Conservation (phyloP, 2,797 vertebrate species). For the Rhynchonycteris naso region DNA sequence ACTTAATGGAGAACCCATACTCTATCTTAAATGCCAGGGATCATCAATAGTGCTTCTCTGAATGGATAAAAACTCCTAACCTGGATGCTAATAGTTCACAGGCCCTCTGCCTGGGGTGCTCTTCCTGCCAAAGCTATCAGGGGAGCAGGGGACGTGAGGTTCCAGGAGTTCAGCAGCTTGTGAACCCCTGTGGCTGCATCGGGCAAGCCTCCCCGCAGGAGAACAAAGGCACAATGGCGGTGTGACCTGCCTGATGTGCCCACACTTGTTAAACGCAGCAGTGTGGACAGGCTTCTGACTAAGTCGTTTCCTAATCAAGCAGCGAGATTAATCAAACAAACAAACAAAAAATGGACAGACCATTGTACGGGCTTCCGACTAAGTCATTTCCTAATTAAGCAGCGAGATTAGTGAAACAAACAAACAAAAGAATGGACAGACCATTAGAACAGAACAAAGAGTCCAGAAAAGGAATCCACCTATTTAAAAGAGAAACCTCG, state of each 20-base stretch:
- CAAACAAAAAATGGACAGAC: constrained; percentile 7
- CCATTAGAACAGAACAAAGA: background rate
- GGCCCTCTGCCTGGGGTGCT: background rate
- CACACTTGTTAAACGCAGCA: background rate
- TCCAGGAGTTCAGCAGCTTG: background rate
- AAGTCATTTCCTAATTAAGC: background rate
- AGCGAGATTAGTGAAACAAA: background rate
- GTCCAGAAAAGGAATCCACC: constrained; percentile 21
- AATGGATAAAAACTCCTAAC: background rate
- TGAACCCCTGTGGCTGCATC: background rate
- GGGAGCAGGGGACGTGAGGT: background rate
- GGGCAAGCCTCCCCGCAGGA: background rate
- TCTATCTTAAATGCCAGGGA: background rate
- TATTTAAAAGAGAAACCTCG: background rate
- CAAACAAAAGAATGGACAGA: background rate
- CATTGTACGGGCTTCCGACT: too few species aligned
- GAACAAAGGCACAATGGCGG: background rate
- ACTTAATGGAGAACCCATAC: background rate
- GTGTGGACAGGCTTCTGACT: background rate
- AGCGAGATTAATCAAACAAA: background rate
- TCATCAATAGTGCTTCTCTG: background rate
- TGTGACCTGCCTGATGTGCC: background rate
- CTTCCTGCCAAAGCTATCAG: background rate
- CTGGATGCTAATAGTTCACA: background rate
- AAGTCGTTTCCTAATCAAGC: constrained; percentile 2